These are phyloP conservation scores for Drosophila quadrilineata DNA, from an alignment of 1,140 invertebrate genomes.

Conservation along the genomic window DNA sequence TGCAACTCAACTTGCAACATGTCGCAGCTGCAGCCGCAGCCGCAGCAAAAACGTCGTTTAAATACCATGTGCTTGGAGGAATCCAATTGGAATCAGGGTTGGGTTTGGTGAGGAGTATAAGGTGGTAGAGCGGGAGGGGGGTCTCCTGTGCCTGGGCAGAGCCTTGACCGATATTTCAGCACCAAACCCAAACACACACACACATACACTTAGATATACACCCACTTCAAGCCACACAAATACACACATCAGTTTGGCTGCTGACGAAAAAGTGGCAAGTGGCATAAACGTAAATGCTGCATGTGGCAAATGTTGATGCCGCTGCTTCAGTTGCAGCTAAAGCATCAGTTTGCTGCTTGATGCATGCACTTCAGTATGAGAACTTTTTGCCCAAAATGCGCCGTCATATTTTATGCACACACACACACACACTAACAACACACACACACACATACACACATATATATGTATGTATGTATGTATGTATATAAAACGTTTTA, in stretches of 20 bases:
- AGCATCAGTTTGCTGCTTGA: constrained; percentile 20
- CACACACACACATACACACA: constrained; percentile 3
- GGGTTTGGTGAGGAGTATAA: no score
- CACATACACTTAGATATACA: constrained; percentile 9
- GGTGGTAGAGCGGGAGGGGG: no score
- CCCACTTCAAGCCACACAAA: constrained; percentile 6
- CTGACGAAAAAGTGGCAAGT: constrained; percentile 45
- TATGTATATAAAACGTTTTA: constrained; percentile 51
- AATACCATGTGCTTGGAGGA: constrained; percentile 34
- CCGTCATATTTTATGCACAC: constrained; percentile 52
- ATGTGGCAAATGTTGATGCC: constrained; percentile 26
- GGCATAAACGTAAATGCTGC: constrained; percentile 26
- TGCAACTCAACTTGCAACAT: no score
- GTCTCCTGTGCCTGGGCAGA: no score
- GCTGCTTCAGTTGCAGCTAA: no score
- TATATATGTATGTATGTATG: neutral
- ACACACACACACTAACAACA: constrained; percentile 19
- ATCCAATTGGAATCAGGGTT: no score
- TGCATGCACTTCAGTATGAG: constrained; percentile 23
- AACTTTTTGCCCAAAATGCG: constrained; percentile 41
- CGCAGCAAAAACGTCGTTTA: constrained; percentile 37
- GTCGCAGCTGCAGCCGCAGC: neutral
- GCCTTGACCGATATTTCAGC: constrained; percentile 70
- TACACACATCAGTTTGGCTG: constrained; percentile 2
- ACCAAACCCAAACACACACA: constrained; percentile 44